Percentiles rank a stretch among this genome's conserved stretches.
These are phyloP conservation scores for Phyllotreta striolata DNA, from an alignment of 2,888 invertebrate genomes.

Conservation along the genomic window DNA sequence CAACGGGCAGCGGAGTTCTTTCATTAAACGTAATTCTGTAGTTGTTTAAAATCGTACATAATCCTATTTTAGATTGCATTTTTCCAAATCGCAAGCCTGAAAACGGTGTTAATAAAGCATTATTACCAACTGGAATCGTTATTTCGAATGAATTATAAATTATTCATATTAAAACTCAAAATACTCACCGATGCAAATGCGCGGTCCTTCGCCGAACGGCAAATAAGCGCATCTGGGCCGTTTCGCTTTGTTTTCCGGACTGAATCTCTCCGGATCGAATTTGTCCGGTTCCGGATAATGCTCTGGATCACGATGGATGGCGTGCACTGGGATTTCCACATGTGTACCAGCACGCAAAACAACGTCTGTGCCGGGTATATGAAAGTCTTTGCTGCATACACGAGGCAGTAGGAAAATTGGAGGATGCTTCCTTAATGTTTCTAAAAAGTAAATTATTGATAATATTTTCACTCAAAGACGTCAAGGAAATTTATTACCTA, in stretches of 20 bases:
- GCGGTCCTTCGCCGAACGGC: constrained; percentile 47
- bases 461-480: constrained; percentile 41
- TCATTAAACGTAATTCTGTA: constrained; percentile 5
- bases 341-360: constrained; percentile 43
- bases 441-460: constrained; percentile 23
- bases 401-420: constrained; percentile 39
- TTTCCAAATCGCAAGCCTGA: constrained; percentile 11
- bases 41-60: constrained; percentile 7
- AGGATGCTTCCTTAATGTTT: constrained; percentile 42
- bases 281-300: constrained; percentile 44
- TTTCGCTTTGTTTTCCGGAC: constrained; percentile 33
- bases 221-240: constrained; percentile 38
- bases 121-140: no score
- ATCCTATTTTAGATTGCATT: constrained; percentile 9
- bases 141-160: no score
- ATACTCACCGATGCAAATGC: constrained; percentile 46
- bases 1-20: constrained; percentile 2
- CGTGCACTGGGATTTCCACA: constrained; percentile 40
- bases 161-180: neutral
- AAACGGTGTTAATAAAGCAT: neutral
- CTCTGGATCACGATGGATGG: constrained; percentile 43
- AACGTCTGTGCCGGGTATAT: constrained; percentile 40
- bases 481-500: constrained; percentile 48
- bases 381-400: constrained; percentile 43
- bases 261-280: constrained; percentile 47